phyloP scores from a whole-genome alignment of 2,797 vertebrate species.

The Peromyscus nudipes region DNA sequence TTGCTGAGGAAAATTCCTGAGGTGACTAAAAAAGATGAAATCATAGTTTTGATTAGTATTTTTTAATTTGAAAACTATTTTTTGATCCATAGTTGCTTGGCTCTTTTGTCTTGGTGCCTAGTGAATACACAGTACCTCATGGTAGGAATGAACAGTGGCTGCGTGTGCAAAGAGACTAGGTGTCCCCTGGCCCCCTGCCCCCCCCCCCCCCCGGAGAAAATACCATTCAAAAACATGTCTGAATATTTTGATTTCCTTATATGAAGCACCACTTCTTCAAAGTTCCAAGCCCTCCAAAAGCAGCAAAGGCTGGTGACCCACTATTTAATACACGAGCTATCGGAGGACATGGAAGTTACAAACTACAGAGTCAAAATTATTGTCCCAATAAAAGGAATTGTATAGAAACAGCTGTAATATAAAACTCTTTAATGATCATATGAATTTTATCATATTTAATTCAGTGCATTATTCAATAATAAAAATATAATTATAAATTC shows the following conservation, averaged over 20 bases:
- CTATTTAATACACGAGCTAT: neutral
- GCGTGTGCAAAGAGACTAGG: neutral
- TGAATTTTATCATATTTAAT: neutral
- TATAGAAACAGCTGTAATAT: neutral
- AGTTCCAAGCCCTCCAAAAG: neutral
- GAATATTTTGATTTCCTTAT: neutral
- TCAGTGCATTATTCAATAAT: slow-evolving; percentile 21
- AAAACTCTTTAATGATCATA: neutral
- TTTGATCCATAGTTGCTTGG: neutral
- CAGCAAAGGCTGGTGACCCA: neutral
- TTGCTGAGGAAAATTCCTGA: neutral
- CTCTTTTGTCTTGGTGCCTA: neutral
- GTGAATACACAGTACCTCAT: neutral
- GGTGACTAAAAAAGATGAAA: neutral
- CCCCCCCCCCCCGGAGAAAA: neutral
- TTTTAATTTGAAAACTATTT: neutral
- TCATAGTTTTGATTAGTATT: neutral
- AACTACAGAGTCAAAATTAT: neutral
- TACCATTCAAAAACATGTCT: neutral
- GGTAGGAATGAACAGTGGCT: neutral
- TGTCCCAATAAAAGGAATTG: neutral
- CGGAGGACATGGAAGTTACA: neutral
- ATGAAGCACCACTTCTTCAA: neutral
- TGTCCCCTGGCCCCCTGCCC: too few relatives aligned
- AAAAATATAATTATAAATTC: neutral